Base-by-base conservation (phyloP, 2,888 invertebrate species). In the Nomada fucata region DNA sequence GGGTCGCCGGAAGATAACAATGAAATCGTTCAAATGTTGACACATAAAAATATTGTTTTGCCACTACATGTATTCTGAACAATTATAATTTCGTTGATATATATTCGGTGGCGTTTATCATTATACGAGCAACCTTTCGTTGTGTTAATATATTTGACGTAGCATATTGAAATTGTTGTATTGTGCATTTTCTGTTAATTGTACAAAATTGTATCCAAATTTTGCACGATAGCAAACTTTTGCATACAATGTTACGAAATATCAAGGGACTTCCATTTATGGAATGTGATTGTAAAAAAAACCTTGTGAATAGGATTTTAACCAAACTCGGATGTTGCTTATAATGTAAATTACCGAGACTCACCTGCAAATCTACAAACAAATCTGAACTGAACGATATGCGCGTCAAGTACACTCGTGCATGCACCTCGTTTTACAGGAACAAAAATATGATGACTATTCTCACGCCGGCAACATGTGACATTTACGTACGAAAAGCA, bases 381-480 rank as follows among this genome's bases (percentile, higher is more conserved):
- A 36, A 36, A 20, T 3, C 36, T 3, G 23, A 42, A 26, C 18
- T 11, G 36, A 67, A 36, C 3, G 15, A 61, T 26, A 44, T 7
- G 7, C 18, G 36, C 20, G 11, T 47, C 20, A 60, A 1, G 13
- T 36, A 18, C 60, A 4, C 23, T 59, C 2, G 7, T 18, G 4
- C 36, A 36, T 36, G 15, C 11, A 52, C 23, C 11, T 55, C 50
- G 5, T 53, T 20, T 7, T 26, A 44, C 15, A 15, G 5, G 11
- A 69, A 47, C 13, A 50, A 55, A 18, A 65, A 55, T 55, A 42
- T 52, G 61, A 77, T 52, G 61, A 77, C 68, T 77, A 59, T 59
- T 77, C 20, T 79, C 69, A 77, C 60, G 77, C 63, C 63, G 36
- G 26, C 1, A 11, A 9, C 65, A 76, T 47, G 68, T 64, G n/a